Conservation (phyloP, 1,140 invertebrate genomes). For the Aethina tumida region DNA sequence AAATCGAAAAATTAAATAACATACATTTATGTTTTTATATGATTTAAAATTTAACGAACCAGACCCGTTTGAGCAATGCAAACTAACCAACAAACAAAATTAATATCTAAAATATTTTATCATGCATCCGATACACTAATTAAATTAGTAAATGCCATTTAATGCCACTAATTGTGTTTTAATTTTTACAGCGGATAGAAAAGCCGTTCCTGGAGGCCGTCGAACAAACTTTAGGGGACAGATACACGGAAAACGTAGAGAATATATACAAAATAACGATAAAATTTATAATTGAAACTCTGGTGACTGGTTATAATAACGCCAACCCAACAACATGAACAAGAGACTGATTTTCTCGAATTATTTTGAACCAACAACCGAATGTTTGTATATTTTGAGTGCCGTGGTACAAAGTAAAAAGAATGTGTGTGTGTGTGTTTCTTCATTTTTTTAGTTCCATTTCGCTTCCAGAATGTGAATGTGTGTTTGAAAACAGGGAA, state of each 20-base stretch:
- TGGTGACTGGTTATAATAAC: constrained; percentile 71
- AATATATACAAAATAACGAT: constrained; percentile 86
- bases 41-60: too few species aligned
- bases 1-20: too few species aligned
- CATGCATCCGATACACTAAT: not conserved
- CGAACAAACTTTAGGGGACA: constrained; percentile 71
- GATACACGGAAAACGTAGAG: constrained; percentile 86
- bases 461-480: too few species aligned
- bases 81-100: constrained; percentile 1
- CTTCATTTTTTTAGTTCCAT: too few species aligned
- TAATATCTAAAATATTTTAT: too few species aligned
- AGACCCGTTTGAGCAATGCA: not conserved
- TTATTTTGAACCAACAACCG: too few species aligned
- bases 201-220: constrained; percentile 80
- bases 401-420: too few species aligned
- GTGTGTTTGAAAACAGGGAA: too few species aligned
- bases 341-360: constrained; percentile 9
- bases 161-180: constrained; percentile 27
- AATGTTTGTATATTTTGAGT: too few species aligned
- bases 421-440: too few species aligned
- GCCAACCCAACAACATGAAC: constrained; percentile 31
- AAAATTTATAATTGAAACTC: constrained; percentile 79
- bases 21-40: too few species aligned
- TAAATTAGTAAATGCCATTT: constrained; percentile 1
- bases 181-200: constrained; percentile 78